Conservation (phyloP, 2,113 vertebrate genomes). For the Tragelaphus scriptus region DNA sequence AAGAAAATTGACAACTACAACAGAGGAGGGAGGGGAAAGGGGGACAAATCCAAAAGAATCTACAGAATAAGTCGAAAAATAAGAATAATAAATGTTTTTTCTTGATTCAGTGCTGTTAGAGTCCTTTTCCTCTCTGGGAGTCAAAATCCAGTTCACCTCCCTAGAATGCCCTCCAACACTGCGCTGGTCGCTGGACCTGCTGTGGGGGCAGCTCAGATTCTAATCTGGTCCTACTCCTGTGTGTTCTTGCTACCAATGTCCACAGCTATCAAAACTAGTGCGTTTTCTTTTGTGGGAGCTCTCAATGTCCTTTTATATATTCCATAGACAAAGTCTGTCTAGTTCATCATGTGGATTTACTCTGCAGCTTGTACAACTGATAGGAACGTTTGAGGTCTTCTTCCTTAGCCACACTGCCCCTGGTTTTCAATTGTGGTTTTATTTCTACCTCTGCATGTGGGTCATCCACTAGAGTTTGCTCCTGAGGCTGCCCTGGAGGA, state of each 20-base stretch:
- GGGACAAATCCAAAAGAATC: not conserved
- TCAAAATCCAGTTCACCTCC: not conserved
- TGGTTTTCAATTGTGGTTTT: not conserved
- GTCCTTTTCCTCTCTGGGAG: not conserved
- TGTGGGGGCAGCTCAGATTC: not conserved
- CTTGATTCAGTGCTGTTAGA: not conserved
- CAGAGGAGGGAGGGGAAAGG: fast-evolving
- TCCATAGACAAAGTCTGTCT: not conserved
- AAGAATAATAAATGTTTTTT: not conserved
- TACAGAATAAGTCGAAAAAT: not conserved
- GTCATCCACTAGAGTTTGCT: not conserved
- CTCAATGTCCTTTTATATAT: not conserved
- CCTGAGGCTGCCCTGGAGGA: not conserved
- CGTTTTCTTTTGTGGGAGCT: not conserved
- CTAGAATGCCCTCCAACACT: not conserved
- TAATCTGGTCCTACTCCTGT: not conserved
- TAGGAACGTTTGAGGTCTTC: not conserved
- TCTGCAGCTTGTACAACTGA: not conserved
- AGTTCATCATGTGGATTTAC: too few relatives aligned
- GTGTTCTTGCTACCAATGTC: not conserved
- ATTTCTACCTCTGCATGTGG: not conserved
- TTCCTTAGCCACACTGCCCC: not conserved
- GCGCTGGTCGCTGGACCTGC: not conserved
- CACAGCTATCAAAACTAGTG: not conserved
- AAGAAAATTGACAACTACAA: not conserved